These are phyloP conservation scores for Psittacus erithacus DNA, from an alignment of 2,113 vertebrate genomes.

Conservation along the genomic window DNA sequence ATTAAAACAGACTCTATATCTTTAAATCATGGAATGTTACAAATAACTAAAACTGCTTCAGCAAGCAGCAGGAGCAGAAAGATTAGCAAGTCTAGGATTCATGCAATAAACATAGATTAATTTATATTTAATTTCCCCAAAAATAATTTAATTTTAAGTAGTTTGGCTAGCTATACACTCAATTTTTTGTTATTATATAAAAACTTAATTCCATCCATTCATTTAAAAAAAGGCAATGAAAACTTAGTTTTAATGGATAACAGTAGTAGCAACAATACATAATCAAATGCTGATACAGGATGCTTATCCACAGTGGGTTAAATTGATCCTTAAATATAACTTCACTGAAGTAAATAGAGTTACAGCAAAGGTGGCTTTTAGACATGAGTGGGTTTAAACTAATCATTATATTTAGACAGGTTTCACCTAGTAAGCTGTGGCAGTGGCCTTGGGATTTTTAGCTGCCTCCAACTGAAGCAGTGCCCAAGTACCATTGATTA, in stretches of 20 bases:
- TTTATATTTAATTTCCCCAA: constrained; percentile 31
- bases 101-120: constrained; percentile 4
- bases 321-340: constrained; percentile 20
- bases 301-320: constrained; percentile 16
- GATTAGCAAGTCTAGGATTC: constrained; percentile 3
- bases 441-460: neutral
- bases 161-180: neutral
- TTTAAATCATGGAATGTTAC: neutral
- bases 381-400: constrained; percentile 21
- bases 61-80: neutral
- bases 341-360: constrained; percentile 19
- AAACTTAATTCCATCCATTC: neutral
- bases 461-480: neutral
- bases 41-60: neutral
- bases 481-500: neutral
- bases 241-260: constrained; percentile 31
- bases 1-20: neutral
- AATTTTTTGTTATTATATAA: constrained; percentile 7
- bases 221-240: neutral
- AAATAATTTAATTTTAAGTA: constrained; percentile 17
- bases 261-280: neutral
- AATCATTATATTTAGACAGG: constrained; percentile 20
- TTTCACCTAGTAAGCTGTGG: neutral
- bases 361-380: constrained; percentile 36
- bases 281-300: constrained; percentile 30